Evolutionary conservation across 2,888 invertebrate species (phyloP).

Genomic region (Ametastegia equiseti): DNA sequence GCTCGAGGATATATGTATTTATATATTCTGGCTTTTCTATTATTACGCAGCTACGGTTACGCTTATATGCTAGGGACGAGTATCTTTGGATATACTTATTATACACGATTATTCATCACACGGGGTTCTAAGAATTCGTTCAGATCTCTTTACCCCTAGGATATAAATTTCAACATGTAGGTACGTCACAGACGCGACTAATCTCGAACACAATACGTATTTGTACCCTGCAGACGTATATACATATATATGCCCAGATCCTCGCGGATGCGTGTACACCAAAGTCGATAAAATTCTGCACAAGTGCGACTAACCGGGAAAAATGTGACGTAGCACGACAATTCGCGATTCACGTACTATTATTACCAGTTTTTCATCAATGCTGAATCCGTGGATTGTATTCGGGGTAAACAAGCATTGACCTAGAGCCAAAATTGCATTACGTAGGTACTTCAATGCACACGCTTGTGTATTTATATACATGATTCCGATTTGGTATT

Average conservation of each 20-base stretch:
- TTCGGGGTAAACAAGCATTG: neutral
- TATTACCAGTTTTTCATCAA: conserved; percentile 5
- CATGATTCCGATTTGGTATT: neutral
- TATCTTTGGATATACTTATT: neutral
- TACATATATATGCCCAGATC: no score
- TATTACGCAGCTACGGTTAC: conserved; percentile 23
- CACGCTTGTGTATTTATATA: neutral
- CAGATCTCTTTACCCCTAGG: neutral
- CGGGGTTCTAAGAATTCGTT: neutral
- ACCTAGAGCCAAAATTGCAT: conserved; percentile 43
- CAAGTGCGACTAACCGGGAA: neutral
- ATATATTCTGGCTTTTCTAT: conserved; percentile 29
- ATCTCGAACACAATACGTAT: neutral
- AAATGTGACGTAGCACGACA: neutral
- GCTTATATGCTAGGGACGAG: neutral
- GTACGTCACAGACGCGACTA: neutral
- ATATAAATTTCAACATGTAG: no score
- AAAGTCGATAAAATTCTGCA: neutral
- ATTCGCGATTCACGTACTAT: conserved; percentile 30
- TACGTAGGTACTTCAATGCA: no score
- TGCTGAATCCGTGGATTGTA: neutral
- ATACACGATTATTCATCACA: conserved; percentile 25
- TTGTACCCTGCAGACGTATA: neutral
- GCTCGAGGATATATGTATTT: neutral
- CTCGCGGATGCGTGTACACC: no score